Evolutionary conservation across 92 coral and sea anemone genomes (phyloP), one percentile per base, ranked within the genome.

Genomic region (Desmophyllum pertusum): DNA sequence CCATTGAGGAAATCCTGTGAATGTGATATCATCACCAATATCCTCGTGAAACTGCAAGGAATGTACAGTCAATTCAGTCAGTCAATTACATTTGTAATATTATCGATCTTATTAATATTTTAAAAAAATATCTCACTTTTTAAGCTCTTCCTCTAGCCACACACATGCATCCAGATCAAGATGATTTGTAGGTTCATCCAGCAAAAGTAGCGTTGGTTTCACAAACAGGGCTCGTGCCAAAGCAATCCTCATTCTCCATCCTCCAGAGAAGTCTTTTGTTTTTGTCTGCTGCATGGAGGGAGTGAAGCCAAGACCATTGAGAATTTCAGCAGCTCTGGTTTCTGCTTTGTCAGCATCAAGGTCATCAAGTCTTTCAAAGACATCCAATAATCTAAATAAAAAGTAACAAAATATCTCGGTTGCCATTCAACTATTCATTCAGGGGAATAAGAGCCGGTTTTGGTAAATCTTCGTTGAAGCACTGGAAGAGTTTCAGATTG

Each of bases 1-100:
- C 99, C 99, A 92, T 96, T 96, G 7, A 96, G 90, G 79, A 96
- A 96, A 85, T 96, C 99, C 88, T 96, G 99, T 1, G 99, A 96
- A 83, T 96, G 99, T 18, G 99, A 96, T 43, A 96, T 93, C 42
- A 96, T 90, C 15, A 96, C 95, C 81, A 96, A 81, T 69, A 91
- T 92, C 82, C 99, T 92, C 89, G 91, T 96, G 92, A 94, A 96
- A 66, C 99, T 96, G 68, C 69, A 86, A 83, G 59, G 63, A 21
- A 62, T 29, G 8, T n/a, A 45, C 23, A 73, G 4, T 4, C 17
- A 29, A 25, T 72, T 9, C 25, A 64, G 0, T 27, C 35, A 64
- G 19, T 0, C 37, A 13, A 27, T 64, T 3, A 0, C 7, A 0
- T n/a, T n/a, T n/a, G n/a, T n/a, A n/a, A n/a, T n/a, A n/a, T n/a